Conservation (phyloP, 2,113 vertebrate genomes). For the Callionymus lyra region DNA sequence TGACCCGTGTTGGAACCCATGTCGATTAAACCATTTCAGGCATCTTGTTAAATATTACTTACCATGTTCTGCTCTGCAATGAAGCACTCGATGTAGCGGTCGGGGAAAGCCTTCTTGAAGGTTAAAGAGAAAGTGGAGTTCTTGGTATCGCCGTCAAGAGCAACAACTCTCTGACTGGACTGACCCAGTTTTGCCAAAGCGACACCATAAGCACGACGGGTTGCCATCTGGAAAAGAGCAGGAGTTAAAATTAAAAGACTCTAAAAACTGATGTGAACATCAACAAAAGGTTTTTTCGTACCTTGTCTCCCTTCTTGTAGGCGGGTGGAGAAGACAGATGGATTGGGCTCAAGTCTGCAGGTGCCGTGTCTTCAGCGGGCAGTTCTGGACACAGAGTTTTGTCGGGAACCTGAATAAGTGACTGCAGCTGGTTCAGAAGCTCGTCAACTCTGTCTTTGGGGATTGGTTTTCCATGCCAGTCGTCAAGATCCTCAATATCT, state of each 20-base stretch:
- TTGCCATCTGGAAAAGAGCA: conserved; percentile 62
- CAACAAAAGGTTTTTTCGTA: conserved; percentile 25
- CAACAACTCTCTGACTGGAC: conserved; percentile 67
- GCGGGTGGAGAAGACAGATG: conserved; percentile 56
- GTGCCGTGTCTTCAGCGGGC: conserved; percentile 64
- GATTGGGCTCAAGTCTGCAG: conserved; percentile 49
- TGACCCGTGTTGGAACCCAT: no score
- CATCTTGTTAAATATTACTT: background rate
- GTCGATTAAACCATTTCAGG: no score
- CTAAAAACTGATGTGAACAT: background rate
- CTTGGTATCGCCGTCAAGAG: conserved; percentile 78
- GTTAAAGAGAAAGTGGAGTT: conserved; percentile 77
- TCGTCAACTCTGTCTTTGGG: conserved; percentile 70
- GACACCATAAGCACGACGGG: conserved; percentile 72
- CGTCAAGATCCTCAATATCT: conserved; percentile 76
- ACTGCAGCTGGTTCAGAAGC: conserved; percentile 64
- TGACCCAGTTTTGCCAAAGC: conserved; percentile 74
- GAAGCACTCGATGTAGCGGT: conserved; percentile 79
- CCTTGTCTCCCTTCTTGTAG: conserved; percentile 74
- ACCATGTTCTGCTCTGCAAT: conserved; percentile 85
- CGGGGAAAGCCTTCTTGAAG: conserved; percentile 74
- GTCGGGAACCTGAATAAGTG: conserved; percentile 67
- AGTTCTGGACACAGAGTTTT: conserved; percentile 52
- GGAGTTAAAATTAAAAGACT: background rate
- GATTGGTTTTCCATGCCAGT: conserved; percentile 81